Percentiles rank a stretch among this genome's conserved stretches.
These are phyloP conservation scores for Drosophila kohkoa DNA, from an alignment of 1,140 invertebrate species.

Conservation along the genomic window DNA sequence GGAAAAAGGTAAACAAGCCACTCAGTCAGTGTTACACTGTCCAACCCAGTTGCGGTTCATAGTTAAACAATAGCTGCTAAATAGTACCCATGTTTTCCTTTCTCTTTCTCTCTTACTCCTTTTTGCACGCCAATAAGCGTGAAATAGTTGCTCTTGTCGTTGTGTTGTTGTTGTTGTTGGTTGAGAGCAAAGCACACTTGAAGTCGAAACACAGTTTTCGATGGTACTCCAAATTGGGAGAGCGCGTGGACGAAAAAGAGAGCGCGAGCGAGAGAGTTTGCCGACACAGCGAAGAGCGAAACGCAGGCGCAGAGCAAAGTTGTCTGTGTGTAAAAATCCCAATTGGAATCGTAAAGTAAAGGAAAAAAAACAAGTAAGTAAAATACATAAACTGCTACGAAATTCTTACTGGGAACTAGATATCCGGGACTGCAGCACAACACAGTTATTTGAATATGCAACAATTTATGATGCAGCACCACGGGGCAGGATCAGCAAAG, in stretches of 20 bases:
- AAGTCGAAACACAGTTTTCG: constrained; percentile 57
- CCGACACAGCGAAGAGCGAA: constrained; percentile 22
- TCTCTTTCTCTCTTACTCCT: neutral
- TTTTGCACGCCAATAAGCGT: constrained; percentile 6
- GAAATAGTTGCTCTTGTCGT: constrained; percentile 25
- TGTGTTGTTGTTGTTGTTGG: constrained; percentile 9
- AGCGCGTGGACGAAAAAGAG: constrained; percentile 18
- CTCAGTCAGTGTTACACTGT: constrained; percentile 36
- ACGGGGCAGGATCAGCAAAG: constrained; percentile 31
- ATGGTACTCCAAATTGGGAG: constrained; percentile 63
- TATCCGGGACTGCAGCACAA: constrained; percentile 24
- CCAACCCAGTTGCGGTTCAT: constrained; percentile 19
- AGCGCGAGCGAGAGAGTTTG: constrained; percentile 15
- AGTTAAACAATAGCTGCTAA: constrained; percentile 40
- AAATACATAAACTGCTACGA: constrained; percentile 36
- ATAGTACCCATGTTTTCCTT: constrained; percentile 28
- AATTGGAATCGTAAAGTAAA: constrained; percentile 50
- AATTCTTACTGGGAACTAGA: constrained; percentile 38
- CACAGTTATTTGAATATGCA: constrained; percentile 67
- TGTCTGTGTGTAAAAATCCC: constrained; percentile 49
- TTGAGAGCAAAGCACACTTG: constrained; percentile 53
- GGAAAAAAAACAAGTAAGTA: constrained; percentile 13
- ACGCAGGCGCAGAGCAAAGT: constrained; percentile 61
- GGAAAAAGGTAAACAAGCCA: constrained; percentile 50
- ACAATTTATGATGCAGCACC: constrained; percentile 73